phyloP scores from a whole-genome alignment of 1,140 invertebrate species.

The Chelonus insularis region DNA sequence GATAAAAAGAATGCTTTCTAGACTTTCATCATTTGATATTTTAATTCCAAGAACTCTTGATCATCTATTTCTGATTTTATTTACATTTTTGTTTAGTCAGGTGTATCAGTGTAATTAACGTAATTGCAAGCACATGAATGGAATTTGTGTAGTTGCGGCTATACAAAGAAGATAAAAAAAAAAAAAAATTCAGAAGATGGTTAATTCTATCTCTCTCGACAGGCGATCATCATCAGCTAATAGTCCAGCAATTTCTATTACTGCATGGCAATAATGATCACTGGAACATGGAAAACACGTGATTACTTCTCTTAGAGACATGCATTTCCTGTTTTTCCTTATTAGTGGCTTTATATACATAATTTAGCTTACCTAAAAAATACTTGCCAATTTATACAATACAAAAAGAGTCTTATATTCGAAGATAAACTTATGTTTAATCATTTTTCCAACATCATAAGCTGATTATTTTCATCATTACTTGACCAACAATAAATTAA shows the following conservation, averaged over 20 bases:
- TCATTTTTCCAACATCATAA: too few relatives aligned
- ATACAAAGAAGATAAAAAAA: background rate
- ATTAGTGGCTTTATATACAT: slow-evolving; percentile 5
- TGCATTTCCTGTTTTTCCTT: slow-evolving; percentile 28
- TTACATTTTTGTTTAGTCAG: background rate
- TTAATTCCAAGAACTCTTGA: too few relatives aligned
- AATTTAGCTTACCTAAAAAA: background rate
- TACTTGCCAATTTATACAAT: background rate
- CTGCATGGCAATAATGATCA: slow-evolving; percentile 7
- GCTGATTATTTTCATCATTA: too few relatives aligned
- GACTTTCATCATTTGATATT: background rate
- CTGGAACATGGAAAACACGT: slow-evolving; percentile 26
- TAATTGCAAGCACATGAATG: background rate
- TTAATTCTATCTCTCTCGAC: background rate
- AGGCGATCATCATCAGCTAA: slow-evolving; percentile 21
- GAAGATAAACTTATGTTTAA: too few relatives aligned
- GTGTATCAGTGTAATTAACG: too few relatives aligned
- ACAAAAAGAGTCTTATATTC: background rate
- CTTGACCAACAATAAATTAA: too few relatives aligned
- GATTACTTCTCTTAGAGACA: slow-evolving; percentile 4
- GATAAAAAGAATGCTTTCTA: slow-evolving; percentile 16
- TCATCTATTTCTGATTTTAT: background rate
- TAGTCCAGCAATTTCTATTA: slow-evolving; percentile 28
- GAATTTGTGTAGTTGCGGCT: background rate
- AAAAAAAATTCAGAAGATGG: too few relatives aligned